Conservation (phyloP, 64 coral and sea anemone genomes). For the Montipora cactus region DNA sequence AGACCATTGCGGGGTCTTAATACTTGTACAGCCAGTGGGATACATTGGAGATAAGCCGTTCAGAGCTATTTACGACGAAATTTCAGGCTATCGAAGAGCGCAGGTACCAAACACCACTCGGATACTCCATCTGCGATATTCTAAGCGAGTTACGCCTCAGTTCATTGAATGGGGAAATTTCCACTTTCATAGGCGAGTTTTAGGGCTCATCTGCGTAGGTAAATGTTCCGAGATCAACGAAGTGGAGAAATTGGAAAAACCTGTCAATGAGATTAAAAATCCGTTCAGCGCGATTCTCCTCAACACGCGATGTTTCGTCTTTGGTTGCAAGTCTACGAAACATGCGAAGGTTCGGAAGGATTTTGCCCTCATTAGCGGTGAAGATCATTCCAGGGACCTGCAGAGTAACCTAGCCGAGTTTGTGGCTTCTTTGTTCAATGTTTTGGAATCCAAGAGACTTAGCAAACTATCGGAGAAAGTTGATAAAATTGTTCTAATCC, state of each 20-base stretch:
- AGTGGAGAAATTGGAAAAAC: conserved; percentile 76
- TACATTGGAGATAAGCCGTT: conserved; percentile 88
- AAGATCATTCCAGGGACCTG: conserved; percentile 72
- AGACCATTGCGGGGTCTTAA: conserved; percentile 90
- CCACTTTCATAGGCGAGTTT: conserved; percentile 93
- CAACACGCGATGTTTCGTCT: conserved; percentile 89
- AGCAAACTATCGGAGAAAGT: conserved; percentile 90
- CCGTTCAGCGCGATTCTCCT: conserved; percentile 84
- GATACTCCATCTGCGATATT: conserved; percentile 79
- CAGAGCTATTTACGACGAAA: conserved; percentile 84
- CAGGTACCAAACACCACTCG: conserved; percentile 93
- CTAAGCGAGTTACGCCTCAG: conserved; percentile 84
- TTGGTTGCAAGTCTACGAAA: conserved; percentile 67
- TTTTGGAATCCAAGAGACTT: conserved; percentile 92
- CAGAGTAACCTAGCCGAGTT: conserved; percentile 89
- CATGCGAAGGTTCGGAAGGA: conserved; percentile 72
- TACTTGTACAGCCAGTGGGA: conserved; percentile 93
- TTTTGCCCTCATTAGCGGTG: conserved; percentile 82
- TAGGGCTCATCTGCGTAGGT: conserved; percentile 90
- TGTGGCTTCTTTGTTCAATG: conserved; percentile 92
- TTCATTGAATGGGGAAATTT: conserved; percentile 96
- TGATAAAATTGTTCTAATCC: conserved; percentile 82
- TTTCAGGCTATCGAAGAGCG: conserved; percentile 75
- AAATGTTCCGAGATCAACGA: conserved; percentile 76
- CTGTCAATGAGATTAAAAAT: conserved; percentile 82